Conservation (phyloP, 2,888 invertebrate genomes). For the Petrophora chlorosata region DNA sequence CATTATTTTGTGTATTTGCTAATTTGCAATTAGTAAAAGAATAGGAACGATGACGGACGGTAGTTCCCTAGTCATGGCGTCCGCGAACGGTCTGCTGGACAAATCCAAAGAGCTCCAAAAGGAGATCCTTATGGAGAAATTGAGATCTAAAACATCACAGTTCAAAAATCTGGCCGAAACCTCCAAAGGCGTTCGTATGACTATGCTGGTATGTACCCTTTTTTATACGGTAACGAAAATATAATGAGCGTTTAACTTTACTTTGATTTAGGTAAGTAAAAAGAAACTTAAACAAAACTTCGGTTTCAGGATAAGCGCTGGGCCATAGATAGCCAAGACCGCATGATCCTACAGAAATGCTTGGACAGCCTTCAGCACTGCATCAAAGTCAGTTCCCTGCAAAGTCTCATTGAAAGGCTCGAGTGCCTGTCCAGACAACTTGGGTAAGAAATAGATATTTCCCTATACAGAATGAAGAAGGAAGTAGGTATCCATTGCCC, state of each 20-base stretch:
- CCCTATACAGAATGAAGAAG: too few species aligned
- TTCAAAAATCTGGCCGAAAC: conserved; percentile 93
- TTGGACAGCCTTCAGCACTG: conserved; percentile 96
- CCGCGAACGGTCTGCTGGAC: conserved; percentile 63
- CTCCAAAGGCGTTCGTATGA: conserved; percentile 94
- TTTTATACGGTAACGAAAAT: background rate
- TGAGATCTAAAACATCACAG: conserved; percentile 92
- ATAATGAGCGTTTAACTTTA: background rate
- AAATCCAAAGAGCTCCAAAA: conserved; percentile 86
- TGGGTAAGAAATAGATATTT: conserved; percentile 85
- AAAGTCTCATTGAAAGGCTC: conserved; percentile 95
- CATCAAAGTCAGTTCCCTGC: conserved; percentile 95
- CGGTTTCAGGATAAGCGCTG: conserved; percentile 92
- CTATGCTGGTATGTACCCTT: conserved; percentile 87
- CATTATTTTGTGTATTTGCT: conserved; percentile 41
- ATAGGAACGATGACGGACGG: conserved; percentile 64
- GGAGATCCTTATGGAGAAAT: conserved; percentile 95
- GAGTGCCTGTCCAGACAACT: conserved; percentile 96
- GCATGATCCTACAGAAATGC: conserved; percentile 94
- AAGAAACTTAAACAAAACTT: background rate
- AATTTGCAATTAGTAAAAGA: conserved; percentile 35
- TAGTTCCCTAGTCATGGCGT: conserved; percentile 61
- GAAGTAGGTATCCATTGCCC: background rate
- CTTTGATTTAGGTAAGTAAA: background rate
- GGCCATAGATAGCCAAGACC: conserved; percentile 93